Conservation (phyloP, 2,888 invertebrate genomes). For the Drosophila infuscata region DNA sequence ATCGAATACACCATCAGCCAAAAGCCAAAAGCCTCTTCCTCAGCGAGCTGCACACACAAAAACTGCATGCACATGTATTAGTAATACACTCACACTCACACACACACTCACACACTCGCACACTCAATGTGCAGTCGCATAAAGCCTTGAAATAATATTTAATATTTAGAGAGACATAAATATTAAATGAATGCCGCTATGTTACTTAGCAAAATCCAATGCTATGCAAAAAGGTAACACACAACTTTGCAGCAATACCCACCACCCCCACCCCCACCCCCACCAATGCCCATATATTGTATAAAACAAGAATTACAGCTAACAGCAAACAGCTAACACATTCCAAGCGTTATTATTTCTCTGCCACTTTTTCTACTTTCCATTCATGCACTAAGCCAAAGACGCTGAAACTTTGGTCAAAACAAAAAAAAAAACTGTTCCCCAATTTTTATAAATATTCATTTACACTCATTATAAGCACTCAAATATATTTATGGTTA, state of each 20-base stretch:
- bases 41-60: constrained; percentile 35
- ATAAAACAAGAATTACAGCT: constrained; percentile 77
- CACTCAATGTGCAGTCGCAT: constrained; percentile 57
- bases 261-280: neutral
- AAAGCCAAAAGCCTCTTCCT: constrained; percentile 24
- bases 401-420: neutral
- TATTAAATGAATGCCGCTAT: constrained; percentile 84
- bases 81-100: constrained; percentile 32
- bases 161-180: constrained; percentile 86
- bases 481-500: neutral
- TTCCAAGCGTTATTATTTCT: constrained; percentile 71
- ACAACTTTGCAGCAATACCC: constrained; percentile 53
- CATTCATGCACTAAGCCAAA: constrained; percentile 24
- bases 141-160: constrained; percentile 85
- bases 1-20: constrained; percentile 56
- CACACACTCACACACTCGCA: constrained; percentile 20
- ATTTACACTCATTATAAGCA: neutral
- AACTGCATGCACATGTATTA: constrained; percentile 44
- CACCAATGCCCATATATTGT: constrained; percentile 11
- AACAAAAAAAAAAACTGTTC: neutral
- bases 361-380: constrained; percentile 31
- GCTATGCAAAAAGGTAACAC: constrained; percentile 82
- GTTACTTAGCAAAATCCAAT: constrained; percentile 85
- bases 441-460: neutral
- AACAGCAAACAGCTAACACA: constrained; percentile 75